Percentiles rank a stretch among this genome's conserved stretches.
These are phyloP conservation scores for Myiothlypis chrysogaster DNA, from an alignment of 2,797 vertebrate genomes.

Conservation along the genomic window DNA sequence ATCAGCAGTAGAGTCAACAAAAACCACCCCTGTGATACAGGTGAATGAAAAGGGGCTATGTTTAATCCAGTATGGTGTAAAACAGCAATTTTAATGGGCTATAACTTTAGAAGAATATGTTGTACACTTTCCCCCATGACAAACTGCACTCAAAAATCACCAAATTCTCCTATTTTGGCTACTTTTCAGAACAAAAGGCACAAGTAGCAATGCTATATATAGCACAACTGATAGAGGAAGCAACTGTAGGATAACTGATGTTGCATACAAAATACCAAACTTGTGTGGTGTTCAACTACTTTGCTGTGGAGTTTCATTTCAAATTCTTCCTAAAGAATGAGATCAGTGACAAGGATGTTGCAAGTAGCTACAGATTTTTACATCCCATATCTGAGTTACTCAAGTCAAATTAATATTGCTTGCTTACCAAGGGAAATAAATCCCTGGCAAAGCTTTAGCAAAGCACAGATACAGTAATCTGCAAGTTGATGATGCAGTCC, in stretches of 20 bases:
- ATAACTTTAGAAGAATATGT: background rate
- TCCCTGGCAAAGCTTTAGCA: background rate
- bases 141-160: background rate
- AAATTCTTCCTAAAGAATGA: background rate
- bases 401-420: background rate
- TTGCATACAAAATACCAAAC: background rate
- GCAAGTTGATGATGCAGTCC: background rate
- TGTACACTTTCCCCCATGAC: background rate
- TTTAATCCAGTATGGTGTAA: slow-evolving; percentile 28
- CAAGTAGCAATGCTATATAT: background rate
- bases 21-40: background rate
- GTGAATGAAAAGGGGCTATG: background rate
- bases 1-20: slow-evolving; percentile 48
- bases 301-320: slow-evolving; percentile 10
- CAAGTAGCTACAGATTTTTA: background rate
- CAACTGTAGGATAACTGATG: slow-evolving; percentile 1
- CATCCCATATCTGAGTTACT: background rate
- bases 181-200: background rate
- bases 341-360: background rate
- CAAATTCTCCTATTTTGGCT: background rate
- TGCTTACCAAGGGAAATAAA: background rate
- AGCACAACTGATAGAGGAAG: background rate
- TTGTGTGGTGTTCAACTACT: background rate
- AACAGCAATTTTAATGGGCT: slow-evolving; percentile 15
- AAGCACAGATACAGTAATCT: background rate